Base-by-base conservation (phyloP, 2,888 invertebrate genomes). In the Ctenicera cuprea region DNA sequence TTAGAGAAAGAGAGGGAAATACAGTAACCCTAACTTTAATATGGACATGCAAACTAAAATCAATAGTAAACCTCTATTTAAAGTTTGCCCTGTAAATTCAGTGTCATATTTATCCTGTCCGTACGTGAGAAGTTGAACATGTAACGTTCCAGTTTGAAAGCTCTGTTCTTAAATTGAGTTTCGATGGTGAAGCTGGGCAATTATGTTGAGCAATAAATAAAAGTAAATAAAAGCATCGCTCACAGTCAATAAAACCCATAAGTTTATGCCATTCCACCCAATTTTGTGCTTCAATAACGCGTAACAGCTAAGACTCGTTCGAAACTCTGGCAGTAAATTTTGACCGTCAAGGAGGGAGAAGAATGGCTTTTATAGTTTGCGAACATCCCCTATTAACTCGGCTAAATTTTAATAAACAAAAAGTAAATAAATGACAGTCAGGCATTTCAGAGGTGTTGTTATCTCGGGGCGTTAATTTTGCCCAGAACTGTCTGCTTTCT, bases 381-480 rank as follows among this genome's bases (percentile, higher is more conserved):
- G 54, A 54, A 54, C 30, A 22, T 26, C 30, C 54, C 54, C n/a
- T 54, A 30, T 30, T 30, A 54, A 54, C 20, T 54, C 5, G n/a
- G 33, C 54, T 30, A 16, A 54, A 54, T 54, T 37, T 59, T 59
- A 54, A 37, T 20, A 38, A 20, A 37, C 59, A 59, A 59, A 59
- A 59, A 59, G 18, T n/a, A 12, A 59, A 59, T n/a, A 59, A 59
- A 38, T 38, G 59, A 41, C 38, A 18, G 41, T 12, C n/a, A 9
- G 16, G 59, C 38, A 30, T 54, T 54, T 54, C 30, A 20, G 3
- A 18, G 38, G 59, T 38, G 16, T 59, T 59, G 38, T 59, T 59
- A 59, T 59, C 59, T 59, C 38, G 1, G 12, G n/a, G 41, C 59
- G 59, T 59, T 59, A 59, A 59, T 59, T 59, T 59, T 59, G 38